Evolutionary conservation across 2,113 vertebrate genomes (phyloP), one percentile per base, ranked within the genome.

Genomic region (Nematolebias whitei): DNA sequence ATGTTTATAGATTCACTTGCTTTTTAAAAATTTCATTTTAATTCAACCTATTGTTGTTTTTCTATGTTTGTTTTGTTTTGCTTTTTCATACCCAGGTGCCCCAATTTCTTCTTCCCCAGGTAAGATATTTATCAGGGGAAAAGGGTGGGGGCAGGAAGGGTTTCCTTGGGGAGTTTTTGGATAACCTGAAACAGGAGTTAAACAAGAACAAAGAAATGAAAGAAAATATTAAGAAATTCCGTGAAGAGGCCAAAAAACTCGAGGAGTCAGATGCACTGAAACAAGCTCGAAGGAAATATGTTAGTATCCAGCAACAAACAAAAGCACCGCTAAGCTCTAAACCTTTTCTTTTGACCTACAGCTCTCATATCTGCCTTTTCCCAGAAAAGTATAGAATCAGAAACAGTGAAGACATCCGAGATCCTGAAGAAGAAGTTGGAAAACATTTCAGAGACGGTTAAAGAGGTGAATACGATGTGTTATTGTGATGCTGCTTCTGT

Each of bases 161-260:
- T 1, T 99, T 99, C 63, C 87, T 99, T 4, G 95, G 95, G 0
- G 96, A 95, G 12, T 94, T 99, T 40, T 65, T 99, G 63, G 95
- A 99, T 73, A 96, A 92, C 74, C 87, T 99, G 62, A 99, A 96
- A 24, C 96, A 98, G 79, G 98, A 99, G 35, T 77, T 99, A 1
- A 93, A 91, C 20, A 99, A 98, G 73, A 98, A 95, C 90, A 98
- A 98, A 43, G 97, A 99, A 85, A 98, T 99, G 96, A 98, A 95
- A 82, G 96, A 99, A 66, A 98, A 91, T 74, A 97, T 99, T 1
- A 94, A 95, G 77, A 98, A 96, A 63, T 99, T 99, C 70, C 88
- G 97, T 0, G 96, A 97, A 0, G 96, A 99, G 54, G 96, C 97
- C 2, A 94, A 94, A 58, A 98, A 93, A 64, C 83, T 99, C 2